Percentiles rank a stretch among this genome's conserved stretches.
phyloP scores from a whole-genome alignment of 2,113 vertebrate species.

The Salvelinus sp. region DNA sequence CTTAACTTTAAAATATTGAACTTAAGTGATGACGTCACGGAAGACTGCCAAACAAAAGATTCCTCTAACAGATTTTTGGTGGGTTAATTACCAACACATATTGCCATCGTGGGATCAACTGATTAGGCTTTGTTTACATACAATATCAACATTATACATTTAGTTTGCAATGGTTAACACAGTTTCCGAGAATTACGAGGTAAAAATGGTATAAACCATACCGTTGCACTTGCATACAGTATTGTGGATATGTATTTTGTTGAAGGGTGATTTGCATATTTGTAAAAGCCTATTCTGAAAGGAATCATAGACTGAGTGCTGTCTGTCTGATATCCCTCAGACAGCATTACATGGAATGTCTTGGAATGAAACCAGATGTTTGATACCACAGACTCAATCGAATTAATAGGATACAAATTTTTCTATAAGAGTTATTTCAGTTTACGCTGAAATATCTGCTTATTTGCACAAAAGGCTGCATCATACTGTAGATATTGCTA shows the following conservation, averaged over 20 bases:
- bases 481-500: background rate
- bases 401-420: background rate
- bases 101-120: background rate
- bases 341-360: background rate
- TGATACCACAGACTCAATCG: background rate
- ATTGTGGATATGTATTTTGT: background rate
- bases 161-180: background rate
- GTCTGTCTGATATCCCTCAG: background rate
- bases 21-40: background rate
- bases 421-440: background rate
- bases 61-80: constrained; percentile 1
- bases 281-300: background rate
- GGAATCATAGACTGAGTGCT: background rate
- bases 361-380: background rate
- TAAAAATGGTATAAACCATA: too few species aligned
- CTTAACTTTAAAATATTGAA: background rate
- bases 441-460: background rate
- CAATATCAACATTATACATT: too few species aligned
- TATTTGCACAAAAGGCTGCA: background rate
- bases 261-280: background rate
- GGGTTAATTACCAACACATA: background rate
- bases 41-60: background rate
- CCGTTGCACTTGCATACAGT: too few species aligned
- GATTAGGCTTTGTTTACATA: background rate
- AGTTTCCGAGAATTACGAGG: background rate